These are phyloP conservation scores for Leuciscus waleckii DNA, from an alignment of 2,797 vertebrate genomes.

Conservation along the genomic window DNA sequence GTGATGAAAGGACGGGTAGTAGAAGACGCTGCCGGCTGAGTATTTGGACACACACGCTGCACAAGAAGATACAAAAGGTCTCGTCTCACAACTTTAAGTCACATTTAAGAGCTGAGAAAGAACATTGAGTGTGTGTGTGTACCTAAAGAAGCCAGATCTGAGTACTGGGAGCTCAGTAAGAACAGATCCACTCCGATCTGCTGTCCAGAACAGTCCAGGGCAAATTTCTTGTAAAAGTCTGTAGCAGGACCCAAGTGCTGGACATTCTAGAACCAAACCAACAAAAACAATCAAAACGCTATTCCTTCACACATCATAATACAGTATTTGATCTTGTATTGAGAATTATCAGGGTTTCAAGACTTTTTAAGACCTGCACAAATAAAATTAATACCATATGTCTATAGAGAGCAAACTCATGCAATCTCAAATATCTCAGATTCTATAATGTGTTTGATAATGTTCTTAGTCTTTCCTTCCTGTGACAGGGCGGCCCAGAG, in stretches of 20 bases:
- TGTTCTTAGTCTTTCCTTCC: neutral
- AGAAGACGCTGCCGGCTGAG: slow-evolving; percentile 94
- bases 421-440: neutral
- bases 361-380: neutral
- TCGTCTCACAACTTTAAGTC: neutral
- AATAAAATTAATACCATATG: neutral
- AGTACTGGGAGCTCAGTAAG: slow-evolving; percentile 94
- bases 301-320: slow-evolving; percentile 15
- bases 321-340: neutral
- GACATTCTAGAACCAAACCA: slow-evolving; percentile 79
- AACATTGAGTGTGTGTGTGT: slow-evolving; percentile 48
- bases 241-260: slow-evolving; percentile 96
- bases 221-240: slow-evolving; percentile 98
- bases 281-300: slow-evolving; percentile 22
- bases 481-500: neutral
- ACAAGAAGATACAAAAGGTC: neutral
- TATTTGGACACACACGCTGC: slow-evolving; percentile 95
- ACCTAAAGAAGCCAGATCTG: slow-evolving; percentile 96
- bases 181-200: slow-evolving; percentile 97
- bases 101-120: neutral
- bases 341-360: neutral
- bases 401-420: neutral
- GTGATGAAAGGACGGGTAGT: slow-evolving; percentile 93
- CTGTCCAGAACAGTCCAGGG: slow-evolving; percentile 97
- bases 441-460: neutral